Evolutionary conservation across 2,888 invertebrate genomes (phyloP), one percentile per base, ranked within the genome.

Genomic region (Cryptophagus acutangulus): DNA sequence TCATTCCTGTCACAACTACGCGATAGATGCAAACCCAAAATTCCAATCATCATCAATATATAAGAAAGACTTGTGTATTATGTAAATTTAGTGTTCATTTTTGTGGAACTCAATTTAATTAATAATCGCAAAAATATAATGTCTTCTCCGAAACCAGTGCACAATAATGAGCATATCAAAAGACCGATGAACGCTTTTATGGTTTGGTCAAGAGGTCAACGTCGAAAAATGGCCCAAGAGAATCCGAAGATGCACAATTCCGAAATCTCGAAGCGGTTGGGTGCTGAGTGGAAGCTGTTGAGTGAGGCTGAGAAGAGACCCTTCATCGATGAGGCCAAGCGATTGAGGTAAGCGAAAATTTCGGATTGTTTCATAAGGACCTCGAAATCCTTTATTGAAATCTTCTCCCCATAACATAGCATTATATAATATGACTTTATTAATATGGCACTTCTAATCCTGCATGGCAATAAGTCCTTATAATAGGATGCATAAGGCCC

Each of bases 211-310:
- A 72, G 91, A 18, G 89, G 88, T 3, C 90, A 91, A 67, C 69
- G 91, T 43, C 73, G 90, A 52, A 91, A 91, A 72, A 92, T 92
- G 86, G 91, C 91, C 1, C 90, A 90, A 64, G 91, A 92, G 58
- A 90, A 91, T 66, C 91, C 91, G 1, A 91, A 91, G 70, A 91
- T 91, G 90, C 91, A 91, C 72, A 91, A 91, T 65, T 89, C 88
- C 0, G 91, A 91, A 70, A 91, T 91, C 53, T 87, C 86, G 40
- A 91, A 91, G 67, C 71, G 90, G 48, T 75, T 92, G 20, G 86
- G 86, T 0, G 87, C 87, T 0, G 90, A 91, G 67, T 91, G 91
- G 91, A 91, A 91, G 65, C 73, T 88, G 55, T 75, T 91, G 40
- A 84, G 83, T 24, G 91, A 91, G 66, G 78, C 81, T 63, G 88